These are phyloP conservation scores for Nasalis larvatus DNA, from an alignment of 2,113 vertebrate genomes.

Conservation along the genomic window DNA sequence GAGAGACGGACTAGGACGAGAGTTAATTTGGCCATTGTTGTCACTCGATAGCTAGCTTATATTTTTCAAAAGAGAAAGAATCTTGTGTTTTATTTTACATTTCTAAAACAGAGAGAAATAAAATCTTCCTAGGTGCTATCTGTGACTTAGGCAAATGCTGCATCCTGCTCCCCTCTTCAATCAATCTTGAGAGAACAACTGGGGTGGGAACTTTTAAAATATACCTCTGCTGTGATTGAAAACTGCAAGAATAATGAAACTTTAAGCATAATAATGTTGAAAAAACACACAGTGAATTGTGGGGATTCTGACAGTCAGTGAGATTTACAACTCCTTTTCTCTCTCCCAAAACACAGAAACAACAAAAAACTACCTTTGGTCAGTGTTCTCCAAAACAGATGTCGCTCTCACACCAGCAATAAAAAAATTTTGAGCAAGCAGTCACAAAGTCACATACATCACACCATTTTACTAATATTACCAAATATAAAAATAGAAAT, in stretches of 20 bases:
- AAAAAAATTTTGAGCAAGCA: neutral
- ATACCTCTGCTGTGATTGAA: neutral
- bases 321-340: slow-evolving; percentile 11
- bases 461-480: neutral
- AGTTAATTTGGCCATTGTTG: neutral
- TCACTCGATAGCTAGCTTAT: neutral
- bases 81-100: slow-evolving; percentile 10
- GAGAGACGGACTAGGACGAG: neutral
- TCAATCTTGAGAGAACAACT: slow-evolving; percentile 34
- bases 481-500: neutral
- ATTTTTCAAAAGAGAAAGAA: slow-evolving; percentile 1
- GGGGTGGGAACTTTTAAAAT: slow-evolving; percentile 13
- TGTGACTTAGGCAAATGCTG: neutral
- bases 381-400: neutral
- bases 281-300: slow-evolving; percentile 14
- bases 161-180: neutral
- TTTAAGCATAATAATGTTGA: neutral
- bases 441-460: neutral
- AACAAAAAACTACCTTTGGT: neutral
- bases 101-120: neutral
- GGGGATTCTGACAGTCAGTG: neutral
- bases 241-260: slow-evolving; percentile 23
- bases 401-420: neutral
- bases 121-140: neutral
- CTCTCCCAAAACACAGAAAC: slow-evolving; percentile 13